Conservation (phyloP, 2,797 vertebrate species). For the Manis pentadactyla region DNA sequence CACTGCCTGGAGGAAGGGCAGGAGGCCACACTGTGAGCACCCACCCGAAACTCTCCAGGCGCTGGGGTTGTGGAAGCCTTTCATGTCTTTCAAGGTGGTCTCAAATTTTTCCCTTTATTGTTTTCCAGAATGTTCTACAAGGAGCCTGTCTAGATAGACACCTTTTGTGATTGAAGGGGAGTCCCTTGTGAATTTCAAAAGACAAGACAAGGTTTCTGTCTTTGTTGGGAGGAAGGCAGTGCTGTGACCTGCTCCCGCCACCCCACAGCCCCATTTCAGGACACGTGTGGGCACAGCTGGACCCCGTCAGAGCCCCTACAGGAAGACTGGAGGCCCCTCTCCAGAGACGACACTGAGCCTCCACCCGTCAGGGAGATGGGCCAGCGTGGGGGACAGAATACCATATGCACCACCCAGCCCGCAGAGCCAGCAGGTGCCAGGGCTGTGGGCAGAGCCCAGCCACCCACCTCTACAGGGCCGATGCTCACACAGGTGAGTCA, state of each 20-base stretch:
- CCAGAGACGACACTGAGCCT: accelerated
- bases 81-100: accelerated
- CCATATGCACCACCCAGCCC: too few relatives aligned
- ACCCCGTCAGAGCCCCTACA: neutral
- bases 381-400: too few relatives aligned
- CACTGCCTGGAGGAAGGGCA: too few relatives aligned
- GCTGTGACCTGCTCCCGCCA: accelerated
- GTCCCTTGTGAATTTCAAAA: neutral
- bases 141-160: neutral
- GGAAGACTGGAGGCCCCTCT: neutral
- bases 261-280: accelerated
- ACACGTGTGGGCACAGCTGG: neutral
- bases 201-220: too few relatives aligned
- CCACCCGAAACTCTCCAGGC: accelerated
- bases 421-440: neutral
- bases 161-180: neutral
- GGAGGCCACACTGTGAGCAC: accelerated
- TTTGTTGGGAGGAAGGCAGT: accelerated
- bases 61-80: accelerated
- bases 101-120: accelerated
- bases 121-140: neutral
- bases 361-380: accelerated
- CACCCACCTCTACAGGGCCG: accelerated
- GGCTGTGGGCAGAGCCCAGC: accelerated
- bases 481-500: accelerated